A percentile compares a stretch with the other conserved stretches of the same genome.
Evolutionary conservation across 1,140 invertebrate species (phyloP).

Genomic region (Brachionus asplanchnoidis): DNA sequence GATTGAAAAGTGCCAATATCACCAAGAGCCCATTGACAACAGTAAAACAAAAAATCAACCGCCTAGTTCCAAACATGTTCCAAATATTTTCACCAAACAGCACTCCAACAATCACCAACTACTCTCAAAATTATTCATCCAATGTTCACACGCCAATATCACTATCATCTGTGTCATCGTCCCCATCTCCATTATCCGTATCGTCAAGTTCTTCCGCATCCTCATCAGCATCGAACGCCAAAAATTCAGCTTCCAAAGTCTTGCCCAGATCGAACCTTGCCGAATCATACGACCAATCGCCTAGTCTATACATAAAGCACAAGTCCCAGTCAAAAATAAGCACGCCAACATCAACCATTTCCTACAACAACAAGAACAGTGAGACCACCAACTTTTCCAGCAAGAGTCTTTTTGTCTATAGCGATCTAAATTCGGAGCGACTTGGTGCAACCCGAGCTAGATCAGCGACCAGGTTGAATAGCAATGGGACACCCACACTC

Average conservation of each 20-base stretch:
- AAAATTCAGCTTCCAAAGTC: neutral
- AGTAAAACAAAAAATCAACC: constrained; percentile 39
- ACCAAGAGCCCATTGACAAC: neutral
- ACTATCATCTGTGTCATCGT: neutral
- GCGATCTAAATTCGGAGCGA: neutral
- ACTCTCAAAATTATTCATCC: neutral
- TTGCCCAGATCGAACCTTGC: neutral
- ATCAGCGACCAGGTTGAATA: neutral
- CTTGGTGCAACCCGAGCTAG: neutral
- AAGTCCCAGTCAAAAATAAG: constrained; percentile 5
- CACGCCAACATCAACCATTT: constrained; percentile 4
- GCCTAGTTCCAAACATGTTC: constrained; percentile 24
- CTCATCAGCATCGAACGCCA: neutral
- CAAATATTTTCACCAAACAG: constrained; percentile 11
- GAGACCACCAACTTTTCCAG: neutral
- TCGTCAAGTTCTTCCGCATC: constrained; percentile 20
- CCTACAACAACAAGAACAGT: neutral
- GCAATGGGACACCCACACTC: neutral
- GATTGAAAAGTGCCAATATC: neutral
- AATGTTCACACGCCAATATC: constrained; percentile 18
- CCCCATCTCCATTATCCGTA: constrained; percentile 22
- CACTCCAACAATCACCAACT: constrained; percentile 11
- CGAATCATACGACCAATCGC: neutral
- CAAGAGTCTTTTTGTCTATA: neutral
- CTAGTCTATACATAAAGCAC: neutral